Conservation (phyloP, 2,113 vertebrate species). For the Silurus glanis region DNA sequence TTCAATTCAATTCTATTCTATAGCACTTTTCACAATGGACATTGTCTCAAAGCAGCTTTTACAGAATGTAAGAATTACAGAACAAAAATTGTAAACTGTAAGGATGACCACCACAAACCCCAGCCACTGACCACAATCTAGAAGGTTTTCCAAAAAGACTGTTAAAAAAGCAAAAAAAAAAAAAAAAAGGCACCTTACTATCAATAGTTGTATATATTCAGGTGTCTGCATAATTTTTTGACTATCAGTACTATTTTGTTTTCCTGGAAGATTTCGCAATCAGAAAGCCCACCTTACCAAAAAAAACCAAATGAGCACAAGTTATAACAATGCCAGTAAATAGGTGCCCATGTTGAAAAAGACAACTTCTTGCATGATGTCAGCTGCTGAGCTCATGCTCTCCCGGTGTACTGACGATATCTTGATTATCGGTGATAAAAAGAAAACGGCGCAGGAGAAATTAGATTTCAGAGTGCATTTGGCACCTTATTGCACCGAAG, state of each 20-base stretch:
- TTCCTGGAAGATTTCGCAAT: no score
- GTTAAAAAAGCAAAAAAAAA: not conserved
- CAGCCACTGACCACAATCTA: not conserved
- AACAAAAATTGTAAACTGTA: not conserved
- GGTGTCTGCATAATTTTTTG: not conserved
- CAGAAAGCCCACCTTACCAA: no score
- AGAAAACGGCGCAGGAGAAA: not conserved
- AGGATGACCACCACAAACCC: not conserved
- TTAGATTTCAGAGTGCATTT: slow-evolving; percentile 17
- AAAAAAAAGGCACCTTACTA: not conserved
- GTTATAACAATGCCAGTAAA: not conserved
- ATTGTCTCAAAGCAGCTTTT: no score
- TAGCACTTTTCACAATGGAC: no score
- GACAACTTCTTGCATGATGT: not conserved
- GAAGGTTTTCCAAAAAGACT: not conserved
- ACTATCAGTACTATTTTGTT: not conserved
- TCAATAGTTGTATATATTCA: not conserved
- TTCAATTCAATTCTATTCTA: no score
- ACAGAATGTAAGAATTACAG: no score
- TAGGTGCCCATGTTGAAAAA: not conserved
- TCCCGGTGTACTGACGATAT: not conserved
- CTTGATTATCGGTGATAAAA: not conserved
- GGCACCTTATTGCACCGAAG: slow-evolving; percentile 22
- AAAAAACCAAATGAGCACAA: no score
- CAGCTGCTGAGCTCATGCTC: not conserved